Base-by-base conservation (phyloP, 2,888 invertebrate species). In the Calameuta pallipes region DNA sequence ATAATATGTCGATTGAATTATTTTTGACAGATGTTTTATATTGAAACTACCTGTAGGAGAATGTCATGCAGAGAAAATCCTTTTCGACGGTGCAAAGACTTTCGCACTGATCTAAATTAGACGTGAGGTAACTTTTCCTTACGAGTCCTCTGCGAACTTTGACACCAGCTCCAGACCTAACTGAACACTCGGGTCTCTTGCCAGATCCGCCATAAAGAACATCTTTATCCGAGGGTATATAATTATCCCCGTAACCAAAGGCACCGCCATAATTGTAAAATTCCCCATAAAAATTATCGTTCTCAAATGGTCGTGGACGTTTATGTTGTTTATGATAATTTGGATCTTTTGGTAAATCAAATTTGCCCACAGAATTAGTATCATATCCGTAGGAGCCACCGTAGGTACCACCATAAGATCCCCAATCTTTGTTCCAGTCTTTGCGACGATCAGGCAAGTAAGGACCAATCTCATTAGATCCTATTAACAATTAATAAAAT, bases 41-140 rank as follows among this genome's bases (percentile, higher is more conserved):
- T 75, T 69, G 69, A 74, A 80, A 76, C 86, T 89, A 95, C 96
- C 96, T 94, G 88, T 94, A 97, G 82, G 96, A 96, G 83, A 96
- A 97, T 0, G 96, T 96, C 37, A 94, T 94, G 86, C 97, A 97
- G 86, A 93, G 93, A 87, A 96, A 96, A 80, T 94, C 94, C 78
- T 93, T 93, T 89, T 96, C 96, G 12, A 93, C 93, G 76, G 94
- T 95, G 89, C 97, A 97, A 12, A 96, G 93, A 0, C 94, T 92
- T 84, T 97, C 97, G 88, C 97, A 97, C 80, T 96, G 95, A 31
- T 95, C 95, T 15, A 97, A 93, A 30, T 94, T 95, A 1, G 94
- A 94, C 1, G 95, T 95, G 2, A 94, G 91, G 73, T 94, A 92
- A 0, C 95, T 94, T 78, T 95, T 93, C 76, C 95, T 93, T 1